Evolutionary conservation across 2,888 invertebrate species (phyloP).

Genomic region (Idaea biselata): DNA sequence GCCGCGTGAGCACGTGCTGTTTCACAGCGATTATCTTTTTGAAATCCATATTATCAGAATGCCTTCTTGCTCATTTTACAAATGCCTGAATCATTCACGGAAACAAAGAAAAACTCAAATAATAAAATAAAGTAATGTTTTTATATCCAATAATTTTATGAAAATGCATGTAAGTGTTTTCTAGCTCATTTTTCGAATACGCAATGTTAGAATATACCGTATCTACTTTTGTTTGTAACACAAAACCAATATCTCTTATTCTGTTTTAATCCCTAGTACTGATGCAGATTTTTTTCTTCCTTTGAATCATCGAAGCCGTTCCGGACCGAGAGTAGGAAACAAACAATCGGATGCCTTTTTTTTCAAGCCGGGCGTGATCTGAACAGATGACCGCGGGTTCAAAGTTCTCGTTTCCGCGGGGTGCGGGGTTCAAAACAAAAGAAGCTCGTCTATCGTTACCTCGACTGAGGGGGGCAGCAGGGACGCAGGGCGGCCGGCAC

Average conservation of each 20-base stretch:
- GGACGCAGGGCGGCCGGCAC: conserved; percentile 46
- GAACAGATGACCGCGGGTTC: conserved; percentile 77
- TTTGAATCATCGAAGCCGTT: conserved; percentile 11
- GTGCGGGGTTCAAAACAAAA: conserved; percentile 70
- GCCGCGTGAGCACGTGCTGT: too few relatives aligned
- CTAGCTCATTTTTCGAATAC: too few relatives aligned
- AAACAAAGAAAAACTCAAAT: too few relatives aligned
- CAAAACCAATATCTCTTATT: background rate
- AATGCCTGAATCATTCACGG: too few relatives aligned
- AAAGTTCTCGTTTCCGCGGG: conserved; percentile 69
- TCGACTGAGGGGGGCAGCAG: conserved; percentile 46
- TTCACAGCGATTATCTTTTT: too few relatives aligned
- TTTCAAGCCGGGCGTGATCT: conserved; percentile 64
- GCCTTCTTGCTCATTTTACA: too few relatives aligned
- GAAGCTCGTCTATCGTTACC: conserved; percentile 81
- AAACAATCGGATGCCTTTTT: conserved; percentile 59
- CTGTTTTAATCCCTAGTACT: background rate
- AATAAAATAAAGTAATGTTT: too few relatives aligned
- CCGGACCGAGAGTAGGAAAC: conserved; percentile 27
- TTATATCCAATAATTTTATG: too few relatives aligned
- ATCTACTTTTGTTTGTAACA: too few relatives aligned
- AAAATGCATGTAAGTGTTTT: too few relatives aligned
- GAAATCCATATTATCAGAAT: too few relatives aligned
- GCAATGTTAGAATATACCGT: too few relatives aligned
- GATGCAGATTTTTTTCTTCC: background rate